phyloP scores from a whole-genome alignment of 2,797 vertebrate species.

The Enteromius afrohamiltoni region DNA sequence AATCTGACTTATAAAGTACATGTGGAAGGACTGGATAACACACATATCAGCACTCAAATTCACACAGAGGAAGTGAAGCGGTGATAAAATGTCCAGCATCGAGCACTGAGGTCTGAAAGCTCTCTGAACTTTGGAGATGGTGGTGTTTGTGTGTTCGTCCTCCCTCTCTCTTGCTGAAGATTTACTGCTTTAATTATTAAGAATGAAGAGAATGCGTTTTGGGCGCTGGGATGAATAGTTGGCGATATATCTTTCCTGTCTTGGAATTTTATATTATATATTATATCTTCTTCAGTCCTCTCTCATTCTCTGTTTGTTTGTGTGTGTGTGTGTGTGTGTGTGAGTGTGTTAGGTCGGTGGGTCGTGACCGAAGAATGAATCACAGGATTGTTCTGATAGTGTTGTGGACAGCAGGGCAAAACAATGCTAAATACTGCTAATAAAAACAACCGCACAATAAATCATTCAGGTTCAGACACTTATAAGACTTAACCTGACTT shows the following conservation, averaged over 20 bases:
- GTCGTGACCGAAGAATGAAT: conserved; percentile 1
- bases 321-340: conserved; percentile 39
- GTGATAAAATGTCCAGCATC: conserved; percentile 25
- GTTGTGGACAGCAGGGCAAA: not conserved
- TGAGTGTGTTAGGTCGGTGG: conserved; percentile 47
- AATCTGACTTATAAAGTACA: conserved; percentile 69
- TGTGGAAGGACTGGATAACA: conserved; percentile 70
- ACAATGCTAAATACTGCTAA: conserved; percentile 10
- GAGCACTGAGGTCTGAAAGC: conserved; percentile 25
- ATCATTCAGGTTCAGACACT: not conserved
- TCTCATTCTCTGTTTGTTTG: conserved; percentile 52
- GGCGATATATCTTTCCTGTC: conserved; percentile 26
- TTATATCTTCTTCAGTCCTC: conserved; percentile 21
- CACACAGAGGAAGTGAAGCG: conserved; percentile 9
- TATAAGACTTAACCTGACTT: too few relatives aligned
- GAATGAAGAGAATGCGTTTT: conserved; percentile 41
- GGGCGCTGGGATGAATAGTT: conserved; percentile 1
- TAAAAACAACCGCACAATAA: not conserved
- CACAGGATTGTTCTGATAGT: conserved; percentile 17
- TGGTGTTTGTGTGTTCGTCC: conserved; percentile 22
- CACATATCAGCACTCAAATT: conserved; percentile 49
- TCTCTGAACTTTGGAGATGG: conserved; percentile 37
- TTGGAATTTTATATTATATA: conserved; percentile 37
- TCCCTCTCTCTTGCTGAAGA: conserved; percentile 34
- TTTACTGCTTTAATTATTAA: conserved; percentile 59